Base-by-base conservation (phyloP, 2,797 vertebrate genomes). In the Syngnathus rostellatus region DNA sequence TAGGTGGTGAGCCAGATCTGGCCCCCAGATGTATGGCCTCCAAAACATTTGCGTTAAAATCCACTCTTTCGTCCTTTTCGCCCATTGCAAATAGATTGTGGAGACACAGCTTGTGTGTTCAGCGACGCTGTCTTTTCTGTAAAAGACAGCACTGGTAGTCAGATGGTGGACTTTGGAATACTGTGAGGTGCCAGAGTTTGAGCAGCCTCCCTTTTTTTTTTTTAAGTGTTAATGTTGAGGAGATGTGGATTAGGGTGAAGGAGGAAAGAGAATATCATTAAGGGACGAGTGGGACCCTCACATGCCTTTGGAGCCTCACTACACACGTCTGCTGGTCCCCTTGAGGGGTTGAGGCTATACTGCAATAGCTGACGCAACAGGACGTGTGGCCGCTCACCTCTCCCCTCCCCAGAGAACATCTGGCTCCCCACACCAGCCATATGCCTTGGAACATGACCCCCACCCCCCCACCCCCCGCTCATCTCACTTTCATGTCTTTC, bases 401-500 rank as follows among this genome's bases (percentile, higher is more conserved):
- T 74, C 79, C 73, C 78, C 75, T 74, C 72, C 66, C 55, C 81
- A 70, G 68, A 77, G 65, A 81, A 83, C 87, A 86, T 85, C 82
- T 88, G 87, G 69, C 80, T 81, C 63, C 68, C 66, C 74, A 65
- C 65, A 70, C 68, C 65, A 71, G 67, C 82, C 87, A 86, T 80
- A 85, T 81, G 83, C 68, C 80, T 67, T 41, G 60, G 54, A 80
- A 80, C 73, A 69, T 54, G 61, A 76, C 23, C 23, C 23, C 23
- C 23, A 23, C 23, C 23, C 23, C 23, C 23, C 23, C 23, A 68
- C 77, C 77, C 79, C 68, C 64, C 71, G 50, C 46, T 72, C 46
- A 10, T 67, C 74, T 81, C 37, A n/a, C 84, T 86, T 86, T 89
- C 84, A 86, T 85, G 76, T 84, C 72, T 74, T 76, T 76, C 74